Evolutionary conservation across 2,888 invertebrate genomes (phyloP).

Genomic region (Nowickia ferox): DNA sequence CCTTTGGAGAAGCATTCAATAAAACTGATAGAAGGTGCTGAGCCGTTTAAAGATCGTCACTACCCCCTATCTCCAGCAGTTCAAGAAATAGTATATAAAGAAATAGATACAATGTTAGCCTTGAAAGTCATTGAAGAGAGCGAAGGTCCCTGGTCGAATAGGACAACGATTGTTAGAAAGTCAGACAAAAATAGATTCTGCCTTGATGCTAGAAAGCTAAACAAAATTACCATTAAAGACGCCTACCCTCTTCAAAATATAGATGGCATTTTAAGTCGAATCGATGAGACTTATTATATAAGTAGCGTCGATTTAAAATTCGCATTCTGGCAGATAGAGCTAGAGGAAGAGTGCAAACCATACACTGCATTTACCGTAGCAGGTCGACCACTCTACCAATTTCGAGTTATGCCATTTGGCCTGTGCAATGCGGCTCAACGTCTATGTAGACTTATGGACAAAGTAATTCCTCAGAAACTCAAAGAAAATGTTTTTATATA

Average conservation of each 20-base stretch:
- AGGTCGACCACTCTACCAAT: too few relatives aligned
- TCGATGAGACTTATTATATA: too few relatives aligned
- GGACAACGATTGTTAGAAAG: neutral
- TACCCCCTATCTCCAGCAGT: conserved; percentile 64
- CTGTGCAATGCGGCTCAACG: too few relatives aligned
- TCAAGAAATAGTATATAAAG: conserved; percentile 64
- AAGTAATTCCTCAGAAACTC: neutral
- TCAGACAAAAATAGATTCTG: neutral
- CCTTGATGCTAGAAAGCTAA: neutral
- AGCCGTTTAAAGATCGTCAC: conserved; percentile 34
- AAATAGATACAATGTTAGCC: conserved; percentile 76
- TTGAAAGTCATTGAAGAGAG: neutral
- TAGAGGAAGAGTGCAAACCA: neutral
- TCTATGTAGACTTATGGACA: neutral
- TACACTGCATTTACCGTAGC: neutral
- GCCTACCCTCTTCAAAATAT: too few relatives aligned
- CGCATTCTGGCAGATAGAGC: neutral
- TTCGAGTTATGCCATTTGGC: too few relatives aligned
- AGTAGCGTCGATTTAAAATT: too few relatives aligned
- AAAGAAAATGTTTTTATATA: conserved; percentile 29
- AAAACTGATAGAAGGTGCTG: neutral
- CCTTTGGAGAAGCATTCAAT: neutral
- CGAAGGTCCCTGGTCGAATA: conserved; percentile 25
- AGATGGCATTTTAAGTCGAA: too few relatives aligned
- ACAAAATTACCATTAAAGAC: too few relatives aligned